Conservation (phyloP, 2,888 invertebrate species). For the Sylvicola cinctus region DNA sequence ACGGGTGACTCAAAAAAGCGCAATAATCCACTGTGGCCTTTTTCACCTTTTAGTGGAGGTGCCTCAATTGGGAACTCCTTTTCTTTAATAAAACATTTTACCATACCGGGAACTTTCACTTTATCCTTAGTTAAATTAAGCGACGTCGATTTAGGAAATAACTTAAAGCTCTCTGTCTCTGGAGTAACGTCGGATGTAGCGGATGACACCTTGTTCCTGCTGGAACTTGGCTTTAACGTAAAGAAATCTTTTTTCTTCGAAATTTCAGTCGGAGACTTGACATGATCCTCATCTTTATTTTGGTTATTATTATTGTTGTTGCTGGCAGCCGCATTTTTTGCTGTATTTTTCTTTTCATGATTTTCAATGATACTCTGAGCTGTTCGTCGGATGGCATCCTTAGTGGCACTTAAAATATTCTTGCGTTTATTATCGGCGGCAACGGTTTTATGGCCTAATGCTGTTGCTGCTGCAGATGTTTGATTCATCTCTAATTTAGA, state of each 20-base stretch:
- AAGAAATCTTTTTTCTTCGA: conserved; percentile 25
- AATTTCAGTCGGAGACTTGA: conserved; percentile 23
- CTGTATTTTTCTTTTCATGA: conserved; percentile 25
- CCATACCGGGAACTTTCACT: conserved; percentile 18
- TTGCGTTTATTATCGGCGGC: no score
- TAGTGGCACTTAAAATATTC: conserved; percentile 24
- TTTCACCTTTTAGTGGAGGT: conserved; percentile 13
- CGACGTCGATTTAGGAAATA: conserved; percentile 16
- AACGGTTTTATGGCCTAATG: not conserved
- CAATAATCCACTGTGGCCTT: conserved; percentile 22
- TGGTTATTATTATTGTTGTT: conserved; percentile 15
- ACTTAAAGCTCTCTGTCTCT: conserved; percentile 4
- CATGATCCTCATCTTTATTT: conserved; percentile 2
- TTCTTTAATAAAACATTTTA: conserved; percentile 22
- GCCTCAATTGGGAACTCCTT: conserved; percentile 10
- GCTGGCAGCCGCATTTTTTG: conserved; percentile 13
- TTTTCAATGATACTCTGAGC: conserved; percentile 27
- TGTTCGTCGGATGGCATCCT: conserved; percentile 26
- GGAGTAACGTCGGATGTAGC: conserved; percentile 17
- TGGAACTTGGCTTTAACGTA: conserved; percentile 17
- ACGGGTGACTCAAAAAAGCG: conserved; percentile 91
- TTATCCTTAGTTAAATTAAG: conserved; percentile 12
- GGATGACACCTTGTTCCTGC: conserved; percentile 19
- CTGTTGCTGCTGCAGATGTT: conserved; percentile 11
- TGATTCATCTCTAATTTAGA: not conserved